Percentiles rank a stretch among this genome's conserved stretches.
Conservation (phyloP, 1,140 invertebrate genomes). For the Cydia amplana region DNA sequence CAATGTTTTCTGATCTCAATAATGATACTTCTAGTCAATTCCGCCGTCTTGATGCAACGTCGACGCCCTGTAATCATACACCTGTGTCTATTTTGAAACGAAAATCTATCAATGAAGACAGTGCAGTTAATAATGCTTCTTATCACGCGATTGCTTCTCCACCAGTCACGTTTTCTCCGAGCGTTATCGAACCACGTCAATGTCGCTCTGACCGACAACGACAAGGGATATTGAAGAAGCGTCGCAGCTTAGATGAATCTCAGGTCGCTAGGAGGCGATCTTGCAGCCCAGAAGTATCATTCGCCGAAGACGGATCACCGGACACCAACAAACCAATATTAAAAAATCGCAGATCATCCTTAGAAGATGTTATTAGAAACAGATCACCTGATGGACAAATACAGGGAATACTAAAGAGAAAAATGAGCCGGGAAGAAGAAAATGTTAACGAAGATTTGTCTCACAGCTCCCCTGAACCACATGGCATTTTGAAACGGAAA, state of each 20-base stretch:
- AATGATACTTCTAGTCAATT: slow-evolving; percentile 75
- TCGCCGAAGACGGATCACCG: slow-evolving; percentile 79
- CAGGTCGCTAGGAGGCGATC: slow-evolving; percentile 84
- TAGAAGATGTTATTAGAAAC: slow-evolving; percentile 84
- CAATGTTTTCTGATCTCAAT: slow-evolving; percentile 77
- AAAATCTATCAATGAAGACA: slow-evolving; percentile 84
- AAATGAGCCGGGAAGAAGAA: slow-evolving; percentile 77
- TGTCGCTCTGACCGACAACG: slow-evolving; percentile 79
- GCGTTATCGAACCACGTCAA: slow-evolving; percentile 81
- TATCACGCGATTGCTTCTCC: slow-evolving; percentile 80
- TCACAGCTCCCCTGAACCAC: slow-evolving; percentile 83
- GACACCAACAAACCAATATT: slow-evolving; percentile 83
- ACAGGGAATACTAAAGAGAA: slow-evolving; percentile 77
- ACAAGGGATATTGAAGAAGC: slow-evolving; percentile 89
- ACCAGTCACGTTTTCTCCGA: slow-evolving; percentile 86
- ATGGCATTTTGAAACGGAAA: slow-evolving; percentile 88
- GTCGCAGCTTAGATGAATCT: slow-evolving; percentile 88
- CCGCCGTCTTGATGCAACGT: slow-evolving; percentile 66
- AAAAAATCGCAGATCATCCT: slow-evolving; percentile 84
- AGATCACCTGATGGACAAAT: slow-evolving; percentile 80
- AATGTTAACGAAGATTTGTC: slow-evolving; percentile 74
- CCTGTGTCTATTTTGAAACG: slow-evolving; percentile 89
- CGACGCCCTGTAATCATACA: slow-evolving; percentile 73
- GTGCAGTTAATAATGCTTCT: slow-evolving; percentile 75
- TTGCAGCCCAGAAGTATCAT: slow-evolving; percentile 84